Evolutionary conservation across 2,113 vertebrate genomes (phyloP).

Genomic region (Lates calcarifer): DNA sequence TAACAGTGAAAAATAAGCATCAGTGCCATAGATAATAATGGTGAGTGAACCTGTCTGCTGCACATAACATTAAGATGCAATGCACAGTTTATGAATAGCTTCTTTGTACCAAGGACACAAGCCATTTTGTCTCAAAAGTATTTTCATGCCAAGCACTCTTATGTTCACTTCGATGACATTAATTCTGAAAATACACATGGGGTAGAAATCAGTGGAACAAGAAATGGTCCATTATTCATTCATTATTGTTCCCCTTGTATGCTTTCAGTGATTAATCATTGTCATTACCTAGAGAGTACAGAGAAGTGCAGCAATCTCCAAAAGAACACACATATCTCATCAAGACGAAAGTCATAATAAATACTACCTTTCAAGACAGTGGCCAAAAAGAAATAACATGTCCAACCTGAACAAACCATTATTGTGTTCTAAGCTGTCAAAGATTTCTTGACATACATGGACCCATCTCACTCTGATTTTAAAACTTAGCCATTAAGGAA

Average conservation of each 20-base stretch:
- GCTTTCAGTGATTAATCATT: constrained; percentile 72
- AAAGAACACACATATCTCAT: constrained; percentile 56
- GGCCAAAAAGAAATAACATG: constrained; percentile 32
- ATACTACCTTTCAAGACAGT: constrained; percentile 40
- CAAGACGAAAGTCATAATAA: constrained; percentile 58
- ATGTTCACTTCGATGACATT: constrained; percentile 53
- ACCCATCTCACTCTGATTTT: constrained; percentile 5
- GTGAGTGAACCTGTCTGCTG: background rate
- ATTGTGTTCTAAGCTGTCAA: constrained; percentile 41
- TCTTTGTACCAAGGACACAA: constrained; percentile 32
- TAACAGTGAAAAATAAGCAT: constrained; percentile 1
- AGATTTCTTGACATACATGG: constrained; percentile 47
- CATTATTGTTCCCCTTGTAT: constrained; percentile 55
- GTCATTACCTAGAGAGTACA: constrained; percentile 52
- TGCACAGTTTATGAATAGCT: background rate
- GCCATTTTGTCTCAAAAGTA: constrained; percentile 33
- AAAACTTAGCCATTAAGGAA: constrained; percentile 25
- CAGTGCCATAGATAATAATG: background rate
- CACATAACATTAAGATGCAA: constrained; percentile 25
- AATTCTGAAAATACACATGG: constrained; percentile 53
- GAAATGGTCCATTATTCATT: constrained; percentile 69
- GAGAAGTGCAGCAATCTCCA: constrained; percentile 48
- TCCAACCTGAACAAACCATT: constrained; percentile 27
- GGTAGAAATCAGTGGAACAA: constrained; percentile 55
- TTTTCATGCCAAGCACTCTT: constrained; percentile 36